Evolutionary conservation across 2,113 vertebrate species (phyloP).

Genomic region (Cinclus mexicanus): DNA sequence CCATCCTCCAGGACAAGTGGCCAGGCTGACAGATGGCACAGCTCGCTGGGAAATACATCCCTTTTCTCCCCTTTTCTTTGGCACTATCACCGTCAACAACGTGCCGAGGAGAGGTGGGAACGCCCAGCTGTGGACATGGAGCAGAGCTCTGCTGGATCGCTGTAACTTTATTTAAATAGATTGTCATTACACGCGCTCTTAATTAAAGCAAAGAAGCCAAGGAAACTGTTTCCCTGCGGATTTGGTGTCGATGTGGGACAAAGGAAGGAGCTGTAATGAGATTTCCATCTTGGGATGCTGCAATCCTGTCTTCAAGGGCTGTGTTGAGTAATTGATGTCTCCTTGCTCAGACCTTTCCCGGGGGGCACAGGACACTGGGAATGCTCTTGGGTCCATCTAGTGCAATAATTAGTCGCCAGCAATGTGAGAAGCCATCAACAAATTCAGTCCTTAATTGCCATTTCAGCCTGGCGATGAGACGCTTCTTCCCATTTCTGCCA

Average conservation of each 20-base stretch:
- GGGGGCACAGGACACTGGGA: neutral
- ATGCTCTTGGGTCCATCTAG: neutral
- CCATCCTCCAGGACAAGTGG: neutral
- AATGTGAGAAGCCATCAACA: neutral
- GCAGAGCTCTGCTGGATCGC: neutral
- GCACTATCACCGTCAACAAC: rapidly evolving
- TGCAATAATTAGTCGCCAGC: neutral
- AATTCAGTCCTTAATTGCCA: neutral
- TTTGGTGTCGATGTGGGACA: neutral
- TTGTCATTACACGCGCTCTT: rapidly evolving
- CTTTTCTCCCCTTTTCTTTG: rapidly evolving
- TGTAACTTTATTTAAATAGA: neutral
- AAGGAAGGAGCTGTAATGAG: neutral
- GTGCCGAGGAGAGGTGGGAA: neutral
- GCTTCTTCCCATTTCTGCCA: neutral
- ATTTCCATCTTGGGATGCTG: neutral
- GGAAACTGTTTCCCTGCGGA: neutral
- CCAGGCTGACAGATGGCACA: neutral
- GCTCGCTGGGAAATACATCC: neutral
- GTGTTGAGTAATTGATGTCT: rapidly evolving
- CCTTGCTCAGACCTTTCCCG: neutral
- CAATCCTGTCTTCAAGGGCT: neutral
- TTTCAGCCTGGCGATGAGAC: neutral
- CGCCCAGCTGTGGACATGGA: rapidly evolving
- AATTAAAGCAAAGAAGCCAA: neutral